Base-by-base conservation (phyloP, 2,888 invertebrate genomes). In the Neelides folsomi region DNA sequence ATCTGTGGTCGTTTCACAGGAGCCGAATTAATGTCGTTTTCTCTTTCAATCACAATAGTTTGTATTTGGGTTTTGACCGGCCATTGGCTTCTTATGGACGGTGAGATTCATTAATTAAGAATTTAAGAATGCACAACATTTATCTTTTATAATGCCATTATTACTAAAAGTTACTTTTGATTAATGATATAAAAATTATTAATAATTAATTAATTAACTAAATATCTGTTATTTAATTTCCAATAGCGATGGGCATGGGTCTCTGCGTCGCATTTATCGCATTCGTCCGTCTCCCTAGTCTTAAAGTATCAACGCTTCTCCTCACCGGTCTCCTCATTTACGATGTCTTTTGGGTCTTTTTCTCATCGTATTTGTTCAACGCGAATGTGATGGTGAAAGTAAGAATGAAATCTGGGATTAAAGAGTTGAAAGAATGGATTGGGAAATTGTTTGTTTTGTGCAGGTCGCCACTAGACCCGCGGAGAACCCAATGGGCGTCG, bases 321-420 rank as follows among this genome's bases (percentile, higher is more conserved):
- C 79, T 95, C 65, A 90, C 93, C 44, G 95, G 95, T 34, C 76
- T 94, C 63, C 79, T 94, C 56, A 83, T 90, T 53, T 95, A 95
- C 71, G 95, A 95, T 72, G 94, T 95, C 39, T 95, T 95, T 75
- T 95, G 95, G 94, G 94, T 95, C 48, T 95, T 95, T 76, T 95
- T 94, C 76, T 94, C 94, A 2, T 93, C 93, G 0, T 94, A 94
- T 71, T 90, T 95, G 70, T 95, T 95, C 76, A 94, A 90, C 73
- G 88, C 95, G 67, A 95, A 95, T 70, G 95, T 95, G 63, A 95
- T 95, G 95, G 94, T 95, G 61, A 94, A 93, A 74, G 86, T 86
- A 71, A 80, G 80, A 36, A 72, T 19, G 36, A 16, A 13, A 47
- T 18, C 2, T 15, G 6, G 15, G 3, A 20, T 50, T 50, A 6